Evolutionary conservation across 2,888 invertebrate genomes (phyloP).

Genomic region (Rhagophthalmus giganteus): DNA sequence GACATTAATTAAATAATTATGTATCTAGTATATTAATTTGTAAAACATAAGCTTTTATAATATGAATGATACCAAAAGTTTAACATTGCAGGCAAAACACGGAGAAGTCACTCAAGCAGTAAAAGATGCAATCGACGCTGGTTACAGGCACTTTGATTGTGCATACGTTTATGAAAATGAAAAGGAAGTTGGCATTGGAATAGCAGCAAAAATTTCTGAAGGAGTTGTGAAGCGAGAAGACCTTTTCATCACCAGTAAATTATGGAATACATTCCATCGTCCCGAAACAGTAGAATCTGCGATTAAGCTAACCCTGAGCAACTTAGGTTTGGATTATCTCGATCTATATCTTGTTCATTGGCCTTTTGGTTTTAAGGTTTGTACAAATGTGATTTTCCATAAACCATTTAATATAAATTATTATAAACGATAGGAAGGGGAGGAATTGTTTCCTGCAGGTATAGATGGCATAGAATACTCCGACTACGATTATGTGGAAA

Average conservation of each 20-base stretch:
- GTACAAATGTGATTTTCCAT: neutral
- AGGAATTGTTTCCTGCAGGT: slow-evolving; percentile 65
- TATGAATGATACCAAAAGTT: too few relatives aligned
- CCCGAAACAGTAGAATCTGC: slow-evolving; percentile 75
- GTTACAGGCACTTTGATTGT: slow-evolving; percentile 78
- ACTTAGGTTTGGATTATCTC: slow-evolving; percentile 75
- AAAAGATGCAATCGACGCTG: slow-evolving; percentile 72
- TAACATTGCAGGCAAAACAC: slow-evolving; percentile 65
- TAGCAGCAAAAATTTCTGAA: slow-evolving; percentile 66
- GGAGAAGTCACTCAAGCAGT: slow-evolving; percentile 68
- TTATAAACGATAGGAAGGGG: slow-evolving; percentile 73
- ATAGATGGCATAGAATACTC: slow-evolving; percentile 64
- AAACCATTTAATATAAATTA: too few relatives aligned
- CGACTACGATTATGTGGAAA: slow-evolving; percentile 73
- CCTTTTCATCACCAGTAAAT: slow-evolving; percentile 70
- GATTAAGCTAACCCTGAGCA: slow-evolving; percentile 67
- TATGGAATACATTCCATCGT: slow-evolving; percentile 82
- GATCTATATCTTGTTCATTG: slow-evolving; percentile 91
- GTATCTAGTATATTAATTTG: too few relatives aligned
- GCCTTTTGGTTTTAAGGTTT: slow-evolving; percentile 82
- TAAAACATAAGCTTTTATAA: too few relatives aligned
- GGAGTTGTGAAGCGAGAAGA: slow-evolving; percentile 71
- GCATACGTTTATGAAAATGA: slow-evolving; percentile 72
- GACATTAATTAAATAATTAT: too few relatives aligned
- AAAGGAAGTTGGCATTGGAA: slow-evolving; percentile 68